Percentiles rank a stretch among this genome's conserved stretches.
These are phyloP conservation scores for Heterohyrax brucei DNA, from an alignment of 2,797 vertebrate species.

Conservation along the genomic window DNA sequence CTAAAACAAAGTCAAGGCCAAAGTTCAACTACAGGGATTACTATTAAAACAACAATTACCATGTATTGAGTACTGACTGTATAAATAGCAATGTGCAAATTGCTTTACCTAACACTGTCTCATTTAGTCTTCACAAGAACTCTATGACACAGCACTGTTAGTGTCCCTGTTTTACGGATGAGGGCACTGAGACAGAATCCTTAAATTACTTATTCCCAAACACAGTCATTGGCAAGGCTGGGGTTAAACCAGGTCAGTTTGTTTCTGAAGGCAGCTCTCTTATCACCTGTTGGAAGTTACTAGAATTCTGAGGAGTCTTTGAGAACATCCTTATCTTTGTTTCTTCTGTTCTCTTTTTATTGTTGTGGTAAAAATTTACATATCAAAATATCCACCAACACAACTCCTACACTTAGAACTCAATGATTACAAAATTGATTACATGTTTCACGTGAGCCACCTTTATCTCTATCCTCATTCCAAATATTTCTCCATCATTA, in stretches of 20 bases:
- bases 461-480: neutral
- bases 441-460: neutral
- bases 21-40: conserved; percentile 53
- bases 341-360: neutral
- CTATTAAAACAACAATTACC: neutral
- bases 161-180: neutral
- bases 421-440: neutral
- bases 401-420: neutral
- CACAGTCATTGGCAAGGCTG: neutral
- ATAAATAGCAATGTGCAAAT: neutral
- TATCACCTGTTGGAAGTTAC: neutral
- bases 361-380: neutral
- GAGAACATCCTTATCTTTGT: neutral
- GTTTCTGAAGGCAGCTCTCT: conserved; percentile 14
- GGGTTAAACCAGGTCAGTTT: conserved; percentile 9
- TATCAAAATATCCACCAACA: neutral
- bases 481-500: neutral
- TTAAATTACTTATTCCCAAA: conserved; percentile 11
- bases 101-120: neutral
- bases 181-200: neutral
- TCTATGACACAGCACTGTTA: neutral
- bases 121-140: neutral
- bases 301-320: neutral
- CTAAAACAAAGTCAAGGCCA: conserved; percentile 69
- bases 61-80: neutral